Evolutionary conservation across 2,113 vertebrate genomes (phyloP), one percentile per base, ranked within the genome.

Genomic region (Xyliphius kryptos): DNA sequence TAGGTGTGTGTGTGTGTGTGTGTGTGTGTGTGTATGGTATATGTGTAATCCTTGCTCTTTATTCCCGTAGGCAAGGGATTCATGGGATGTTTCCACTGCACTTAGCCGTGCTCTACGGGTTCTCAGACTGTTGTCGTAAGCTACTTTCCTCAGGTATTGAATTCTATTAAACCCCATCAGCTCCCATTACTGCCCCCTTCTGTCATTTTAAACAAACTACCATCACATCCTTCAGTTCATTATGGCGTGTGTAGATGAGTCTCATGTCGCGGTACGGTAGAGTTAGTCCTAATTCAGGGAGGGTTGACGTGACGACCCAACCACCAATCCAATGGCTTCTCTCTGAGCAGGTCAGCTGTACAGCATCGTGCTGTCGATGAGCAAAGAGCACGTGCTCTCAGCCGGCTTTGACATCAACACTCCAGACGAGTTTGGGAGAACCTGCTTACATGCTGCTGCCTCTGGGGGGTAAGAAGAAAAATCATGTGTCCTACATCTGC

Each of bases 71-170:
- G 83, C 91, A 90, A 71, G 92, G 92, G 60, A 89, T 94, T 82
- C 88, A 95, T 37, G 91, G 93, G 79, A 98, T 96, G 94, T 95
- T 97, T 76, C 93, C 95, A 16, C 84, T 98, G 77, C 95, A 97
- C 87, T 86, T 98, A 80, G 93, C 94, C n/a, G 91, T 90, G 46
- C 91, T 97, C 62, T 91, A 91, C 21, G 91, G 95, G 76, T 98
- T 94, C 83, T 92, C 95, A 77, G 95, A 97, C 87, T 97, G 94
- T 86, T 98, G 95, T 81, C 92, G 92, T 79, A 98, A 97, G 88
- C 88, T 98, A 68, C 88, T 98, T 76, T 95, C 90, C 79, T 92
- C 93, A 85, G 94, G 94, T 96, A 56, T 1, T 21, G 22, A 26
- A 26, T n/a, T n/a, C n/a, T n/a, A n/a, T n/a, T n/a, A n/a, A n/a